Percentiles rank a stretch among this genome's conserved stretches.
Conservation (phyloP, 2,888 invertebrate genomes). For the Tachina fera region DNA sequence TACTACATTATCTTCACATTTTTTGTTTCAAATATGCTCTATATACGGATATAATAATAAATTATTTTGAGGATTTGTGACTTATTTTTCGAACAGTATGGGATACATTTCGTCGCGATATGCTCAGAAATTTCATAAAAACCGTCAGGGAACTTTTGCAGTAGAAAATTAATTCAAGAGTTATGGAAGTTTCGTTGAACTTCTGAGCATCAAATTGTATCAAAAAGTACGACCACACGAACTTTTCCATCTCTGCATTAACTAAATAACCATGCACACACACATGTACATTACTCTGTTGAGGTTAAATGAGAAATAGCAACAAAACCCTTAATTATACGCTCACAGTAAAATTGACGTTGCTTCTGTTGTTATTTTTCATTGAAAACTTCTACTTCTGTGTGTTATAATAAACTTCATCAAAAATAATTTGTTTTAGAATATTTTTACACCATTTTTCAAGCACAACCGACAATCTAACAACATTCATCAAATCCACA, state of each 20-base stretch:
- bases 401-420: conserved; percentile 15
- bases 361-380: conserved; percentile 18
- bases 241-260: conserved; percentile 23
- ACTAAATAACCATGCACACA: conserved; percentile 15
- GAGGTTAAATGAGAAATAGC: conserved; percentile 37
- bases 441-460: conserved; percentile 48
- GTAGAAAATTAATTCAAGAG: no score
- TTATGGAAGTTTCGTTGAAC: no score
- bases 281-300: conserved; percentile 32
- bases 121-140: no score
- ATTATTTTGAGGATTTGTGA: no score
- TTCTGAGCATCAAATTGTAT: no score
- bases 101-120: no score
- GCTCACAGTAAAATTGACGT: conserved; percentile 35
- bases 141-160: no score
- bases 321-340: conserved; percentile 32
- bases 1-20: no score
- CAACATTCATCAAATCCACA: conserved; percentile 58
- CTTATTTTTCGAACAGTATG: no score
- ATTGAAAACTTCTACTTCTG: conserved; percentile 16
- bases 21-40: no score
- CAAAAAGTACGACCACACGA: not conserved
- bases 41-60: no score
- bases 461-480: conserved; percentile 41
- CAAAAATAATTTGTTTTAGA: conserved; percentile 19